phyloP scores from a whole-genome alignment of 2,113 vertebrate species.

The Peromyscus maniculatus region DNA sequence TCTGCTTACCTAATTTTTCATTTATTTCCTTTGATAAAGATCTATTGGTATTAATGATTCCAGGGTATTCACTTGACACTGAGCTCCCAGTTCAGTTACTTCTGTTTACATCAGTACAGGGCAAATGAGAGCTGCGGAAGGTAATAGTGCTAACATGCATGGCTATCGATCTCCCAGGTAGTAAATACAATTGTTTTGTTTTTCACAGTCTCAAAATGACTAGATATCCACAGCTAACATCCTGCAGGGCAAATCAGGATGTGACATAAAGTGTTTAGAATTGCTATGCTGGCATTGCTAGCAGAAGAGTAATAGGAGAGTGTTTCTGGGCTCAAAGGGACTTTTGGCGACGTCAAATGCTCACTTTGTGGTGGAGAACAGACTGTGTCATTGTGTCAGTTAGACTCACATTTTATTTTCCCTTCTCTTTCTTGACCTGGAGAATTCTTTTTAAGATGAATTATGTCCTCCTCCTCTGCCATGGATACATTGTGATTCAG shows the following conservation, averaged over 20 bases:
- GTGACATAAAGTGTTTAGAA: conserved; percentile 60
- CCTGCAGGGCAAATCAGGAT: conserved; percentile 71
- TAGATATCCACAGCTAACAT: conserved; percentile 74
- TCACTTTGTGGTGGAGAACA: conserved; percentile 13
- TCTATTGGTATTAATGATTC: conserved; percentile 38
- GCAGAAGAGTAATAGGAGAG: conserved; percentile 70
- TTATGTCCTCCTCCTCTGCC: background rate
- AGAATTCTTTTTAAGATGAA: conserved; percentile 32
- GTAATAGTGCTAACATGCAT: background rate
- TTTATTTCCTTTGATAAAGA: conserved; percentile 63
- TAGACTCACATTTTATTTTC: conserved; percentile 72
- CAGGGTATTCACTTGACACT: conserved; percentile 32
- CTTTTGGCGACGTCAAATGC: conserved; percentile 44
- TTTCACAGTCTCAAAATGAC: conserved; percentile 58
- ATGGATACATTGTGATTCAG: background rate
- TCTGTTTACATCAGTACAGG: background rate
- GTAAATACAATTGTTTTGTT: conserved; percentile 71
- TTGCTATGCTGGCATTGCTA: conserved; percentile 59
- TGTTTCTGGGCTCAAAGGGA: conserved; percentile 49
- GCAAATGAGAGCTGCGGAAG: background rate
- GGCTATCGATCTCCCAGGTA: conserved; percentile 52
- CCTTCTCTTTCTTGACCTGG: conserved; percentile 33
- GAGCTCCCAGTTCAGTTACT: conserved; percentile 48
- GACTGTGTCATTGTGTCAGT: conserved; percentile 49
- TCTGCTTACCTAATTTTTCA: conserved; percentile 18